Evolutionary conservation across 2,113 vertebrate species (phyloP).

Genomic region (Calcarius ornatus): DNA sequence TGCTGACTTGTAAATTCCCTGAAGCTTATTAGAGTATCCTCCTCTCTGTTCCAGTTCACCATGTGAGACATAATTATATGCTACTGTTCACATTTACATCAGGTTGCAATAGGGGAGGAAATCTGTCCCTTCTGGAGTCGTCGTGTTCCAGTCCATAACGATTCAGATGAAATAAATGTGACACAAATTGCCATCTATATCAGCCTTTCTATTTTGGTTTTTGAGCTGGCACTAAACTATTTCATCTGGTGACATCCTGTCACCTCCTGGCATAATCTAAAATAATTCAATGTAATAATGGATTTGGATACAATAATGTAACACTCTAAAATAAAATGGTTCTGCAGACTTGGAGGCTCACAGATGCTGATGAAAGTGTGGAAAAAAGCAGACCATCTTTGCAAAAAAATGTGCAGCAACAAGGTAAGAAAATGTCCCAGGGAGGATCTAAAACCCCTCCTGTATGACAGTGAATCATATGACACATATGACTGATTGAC

Average conservation of each 20-base stretch:
- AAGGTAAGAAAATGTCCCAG: background rate
- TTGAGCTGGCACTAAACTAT: background rate
- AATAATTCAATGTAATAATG: background rate
- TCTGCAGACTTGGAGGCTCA: background rate
- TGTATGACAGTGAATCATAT: background rate
- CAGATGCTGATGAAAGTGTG: background rate
- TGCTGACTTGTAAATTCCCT: background rate
- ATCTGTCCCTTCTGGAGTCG: background rate
- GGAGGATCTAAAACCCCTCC: background rate
- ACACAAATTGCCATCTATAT: background rate
- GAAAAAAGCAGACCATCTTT: background rate
- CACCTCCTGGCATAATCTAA: background rate
- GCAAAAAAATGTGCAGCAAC: background rate
- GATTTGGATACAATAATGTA: background rate
- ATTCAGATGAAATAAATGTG: background rate
- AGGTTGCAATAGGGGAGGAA: background rate
- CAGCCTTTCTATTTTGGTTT: background rate
- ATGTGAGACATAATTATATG: background rate
- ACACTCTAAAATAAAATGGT: background rate
- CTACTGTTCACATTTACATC: background rate
- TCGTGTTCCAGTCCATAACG: background rate
- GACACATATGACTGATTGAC: background rate
- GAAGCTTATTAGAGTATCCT: background rate
- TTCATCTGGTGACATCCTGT: background rate
- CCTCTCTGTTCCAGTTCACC: background rate